Conservation (phyloP, 2,888 invertebrate species). For the Calameuta idolon region DNA sequence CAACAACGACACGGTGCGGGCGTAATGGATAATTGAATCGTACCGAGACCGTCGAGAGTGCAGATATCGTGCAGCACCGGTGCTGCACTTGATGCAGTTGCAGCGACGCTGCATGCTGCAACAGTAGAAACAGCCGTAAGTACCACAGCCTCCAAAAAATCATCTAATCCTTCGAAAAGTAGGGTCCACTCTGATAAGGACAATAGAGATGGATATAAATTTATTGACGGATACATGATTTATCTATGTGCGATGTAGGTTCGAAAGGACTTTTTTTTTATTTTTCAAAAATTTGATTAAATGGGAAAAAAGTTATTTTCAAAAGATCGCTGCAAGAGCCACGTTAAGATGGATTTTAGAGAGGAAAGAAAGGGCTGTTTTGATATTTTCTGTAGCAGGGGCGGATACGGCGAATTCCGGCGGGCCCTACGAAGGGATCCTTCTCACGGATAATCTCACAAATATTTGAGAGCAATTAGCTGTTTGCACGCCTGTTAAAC, state of each 20-base stretch:
- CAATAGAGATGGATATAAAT: background rate
- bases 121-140: constrained; percentile 46
- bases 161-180: background rate
- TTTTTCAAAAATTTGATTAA: constrained; percentile 18
- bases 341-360: background rate
- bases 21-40: constrained; percentile 27
- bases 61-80: constrained; percentile 58
- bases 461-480: constrained; percentile 65
- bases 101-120: constrained; percentile 59
- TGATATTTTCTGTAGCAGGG: background rate
- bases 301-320: constrained; percentile 20
- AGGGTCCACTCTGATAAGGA: background rate
- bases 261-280: background rate
- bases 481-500: constrained; percentile 61
- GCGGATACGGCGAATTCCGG: background rate
- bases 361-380: background rate
- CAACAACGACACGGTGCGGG: background rate
- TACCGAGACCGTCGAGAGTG: constrained; percentile 61
- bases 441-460: constrained; percentile 54
- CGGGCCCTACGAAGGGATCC: background rate
- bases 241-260: background rate
- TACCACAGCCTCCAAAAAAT: background rate
- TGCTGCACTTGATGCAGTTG: constrained; percentile 40
- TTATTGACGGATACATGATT: background rate
- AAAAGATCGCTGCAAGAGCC: background rate